Evolutionary conservation across 2,888 invertebrate genomes (phyloP), one percentile per base, ranked within the genome.

Genomic region (Eristalis arbustorum): DNA sequence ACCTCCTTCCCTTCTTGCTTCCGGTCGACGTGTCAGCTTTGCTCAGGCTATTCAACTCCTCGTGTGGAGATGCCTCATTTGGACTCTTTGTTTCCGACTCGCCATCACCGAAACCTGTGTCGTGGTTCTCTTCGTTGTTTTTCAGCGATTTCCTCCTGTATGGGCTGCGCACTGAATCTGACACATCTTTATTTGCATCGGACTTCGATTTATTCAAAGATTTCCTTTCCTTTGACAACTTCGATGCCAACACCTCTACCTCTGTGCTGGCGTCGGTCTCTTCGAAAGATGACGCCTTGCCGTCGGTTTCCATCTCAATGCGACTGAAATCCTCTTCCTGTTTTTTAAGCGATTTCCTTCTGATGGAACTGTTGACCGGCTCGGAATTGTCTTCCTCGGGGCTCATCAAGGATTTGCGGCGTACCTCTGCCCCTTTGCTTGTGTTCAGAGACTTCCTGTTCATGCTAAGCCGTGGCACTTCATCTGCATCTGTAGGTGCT

Each of bases 171-270:
- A 49, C n/a, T 5, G 49, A 2, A 18, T 8, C 31, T 31, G 31
- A 1, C 25, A 25, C 18, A 49, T 18, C n/a, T 6, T 18, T 49
- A 6, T 6, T 49, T n/a, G 6, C 49, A 49, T 71, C 69, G 25
- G 61, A 10, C 56, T 78, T 61, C 18, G 40, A 72, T 66, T 31
- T 72, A 23, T 49, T 75, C 8, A 67, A 61, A 5, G 74, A 80
- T 28, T 56, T 72, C 4, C 31, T 42, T 11, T 37, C 28, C 23
- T 22, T 63, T 18, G 6, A 49, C 2, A 18, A 18, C 8, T 49
- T 49, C 8, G 18, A 8, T 22, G 18, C 2, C 2, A 1, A 8
- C 6, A 18, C 1, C 8, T 49, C 49, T 6, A 49, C 18, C 5
- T 49, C 49, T 49, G 49, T n/a, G 8, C 5, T 49, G 2, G 18